These are phyloP conservation scores for Oreamnos americanus DNA, from an alignment of 2,113 vertebrate genomes.

Conservation along the genomic window DNA sequence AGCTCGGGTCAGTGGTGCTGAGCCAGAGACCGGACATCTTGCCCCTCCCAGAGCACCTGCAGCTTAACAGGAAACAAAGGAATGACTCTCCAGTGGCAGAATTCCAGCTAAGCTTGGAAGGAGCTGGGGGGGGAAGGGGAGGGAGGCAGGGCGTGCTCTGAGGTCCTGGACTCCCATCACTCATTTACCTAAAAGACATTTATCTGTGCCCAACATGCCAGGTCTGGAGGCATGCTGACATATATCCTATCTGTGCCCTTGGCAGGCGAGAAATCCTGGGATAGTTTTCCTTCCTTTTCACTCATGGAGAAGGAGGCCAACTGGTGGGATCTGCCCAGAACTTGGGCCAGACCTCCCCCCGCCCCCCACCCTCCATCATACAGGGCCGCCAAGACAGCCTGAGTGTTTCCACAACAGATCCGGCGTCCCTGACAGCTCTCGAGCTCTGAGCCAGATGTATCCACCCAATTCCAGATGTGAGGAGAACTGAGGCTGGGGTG, in stretches of 20 bases:
- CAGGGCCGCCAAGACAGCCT: background rate
- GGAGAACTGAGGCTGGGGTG: background rate
- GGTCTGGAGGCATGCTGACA: background rate
- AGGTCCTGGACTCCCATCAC: background rate
- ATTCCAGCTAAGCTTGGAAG: constrained; percentile 1
- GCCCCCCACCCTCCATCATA: background rate
- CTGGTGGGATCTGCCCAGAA: background rate
- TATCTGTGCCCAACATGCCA: background rate
- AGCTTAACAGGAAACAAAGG: constrained; percentile 49
- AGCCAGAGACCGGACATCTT: constrained; percentile 12
- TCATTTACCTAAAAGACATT: background rate
- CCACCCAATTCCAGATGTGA: constrained; percentile 75
- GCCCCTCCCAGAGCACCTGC: constrained; percentile 55
- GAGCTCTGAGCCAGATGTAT: constrained; percentile 51
- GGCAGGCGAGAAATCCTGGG: background rate
- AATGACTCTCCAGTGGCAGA: background rate
- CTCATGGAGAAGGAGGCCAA: background rate
- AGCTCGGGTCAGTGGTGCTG: background rate
- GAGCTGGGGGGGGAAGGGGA: background rate
- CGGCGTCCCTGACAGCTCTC: constrained; percentile 58
- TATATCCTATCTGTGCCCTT: background rate
- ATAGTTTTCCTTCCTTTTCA: background rate
- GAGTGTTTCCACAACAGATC: constrained; percentile 55
- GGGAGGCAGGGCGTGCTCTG: background rate
- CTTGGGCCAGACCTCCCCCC: background rate